Conservation (phyloP, 1,140 invertebrate genomes). For the Nautilus pompilius region DNA sequence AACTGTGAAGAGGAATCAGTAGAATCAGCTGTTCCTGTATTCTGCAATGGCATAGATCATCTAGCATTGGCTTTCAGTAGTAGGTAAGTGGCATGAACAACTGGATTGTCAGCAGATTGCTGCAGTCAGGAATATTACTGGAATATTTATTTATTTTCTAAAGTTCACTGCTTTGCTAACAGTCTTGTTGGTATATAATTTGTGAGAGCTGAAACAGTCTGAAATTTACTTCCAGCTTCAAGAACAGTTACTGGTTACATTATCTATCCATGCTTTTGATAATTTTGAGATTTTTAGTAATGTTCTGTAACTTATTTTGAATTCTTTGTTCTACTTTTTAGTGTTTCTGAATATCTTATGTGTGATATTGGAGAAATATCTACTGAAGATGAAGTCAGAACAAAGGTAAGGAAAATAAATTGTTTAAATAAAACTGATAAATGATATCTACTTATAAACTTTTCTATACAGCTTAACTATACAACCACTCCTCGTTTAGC, state of each 20-base stretch:
- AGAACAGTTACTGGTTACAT: too few relatives aligned
- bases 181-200: too few relatives aligned
- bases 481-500: too few relatives aligned
- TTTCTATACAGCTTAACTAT: too few relatives aligned
- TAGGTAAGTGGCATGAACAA: constrained; percentile 47
- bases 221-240: too few relatives aligned
- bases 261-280: too few relatives aligned
- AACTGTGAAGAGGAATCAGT: constrained; percentile 56
- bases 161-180: neutral
- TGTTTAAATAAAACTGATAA: too few relatives aligned
- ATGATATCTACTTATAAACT: too few relatives aligned
- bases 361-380: constrained; percentile 56
- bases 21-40: constrained; percentile 20
- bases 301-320: too few relatives aligned
- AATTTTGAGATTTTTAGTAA: too few relatives aligned
- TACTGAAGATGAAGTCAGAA: constrained; percentile 30
- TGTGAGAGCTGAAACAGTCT: too few relatives aligned
- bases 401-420: constrained; percentile 37
- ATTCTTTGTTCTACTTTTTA: too few relatives aligned
- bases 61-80: constrained; percentile 60
- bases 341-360: constrained; percentile 63
- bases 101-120: neutral
- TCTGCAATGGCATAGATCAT: constrained; percentile 60
- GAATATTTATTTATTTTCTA: neutral
- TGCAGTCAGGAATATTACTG: neutral